These are phyloP conservation scores for Anthoptus insignis DNA, from an alignment of 2,888 invertebrate genomes.

Conservation along the genomic window DNA sequence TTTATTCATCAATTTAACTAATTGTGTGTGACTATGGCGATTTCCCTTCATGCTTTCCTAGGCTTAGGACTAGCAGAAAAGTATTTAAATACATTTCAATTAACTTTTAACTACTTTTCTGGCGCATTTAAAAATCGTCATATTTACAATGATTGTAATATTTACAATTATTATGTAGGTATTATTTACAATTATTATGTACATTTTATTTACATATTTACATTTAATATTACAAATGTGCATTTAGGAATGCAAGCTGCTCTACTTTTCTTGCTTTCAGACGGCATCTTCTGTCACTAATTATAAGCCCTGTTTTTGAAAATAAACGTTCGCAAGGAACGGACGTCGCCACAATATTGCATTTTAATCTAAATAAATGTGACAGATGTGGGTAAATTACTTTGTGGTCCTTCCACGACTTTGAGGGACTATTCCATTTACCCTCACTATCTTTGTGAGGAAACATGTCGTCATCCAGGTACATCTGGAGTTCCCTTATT, in stretches of 20 bases:
- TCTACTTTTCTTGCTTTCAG: constrained; percentile 11
- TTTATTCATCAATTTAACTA: constrained; percentile 5
- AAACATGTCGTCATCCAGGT: constrained; percentile 24
- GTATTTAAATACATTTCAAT: constrained; percentile 3
- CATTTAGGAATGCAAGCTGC: constrained; percentile 12
- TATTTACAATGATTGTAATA: not conserved
- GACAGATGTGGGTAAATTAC: constrained; percentile 19
- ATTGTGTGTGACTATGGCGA: constrained; percentile 10
- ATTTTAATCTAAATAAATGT: not conserved
- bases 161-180: too few relatives aligned
- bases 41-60: constrained; percentile 22
- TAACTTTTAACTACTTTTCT: constrained; percentile 5
- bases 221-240: not conserved
- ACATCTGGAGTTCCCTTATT: constrained; percentile 26
- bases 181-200: too few relatives aligned
- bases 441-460: constrained; percentile 15
- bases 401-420: constrained; percentile 28
- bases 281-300: constrained; percentile 6
- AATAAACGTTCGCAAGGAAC: constrained; percentile 17
- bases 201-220: too few relatives aligned
- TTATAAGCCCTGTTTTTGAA: constrained; percentile 12
- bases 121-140: constrained; percentile 3
- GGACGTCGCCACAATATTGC: constrained; percentile 18
- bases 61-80: constrained; percentile 22
- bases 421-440: constrained; percentile 20